Evolutionary conservation across 1,140 invertebrate genomes (phyloP).

Genomic region (Leptoteleia sp.): DNA sequence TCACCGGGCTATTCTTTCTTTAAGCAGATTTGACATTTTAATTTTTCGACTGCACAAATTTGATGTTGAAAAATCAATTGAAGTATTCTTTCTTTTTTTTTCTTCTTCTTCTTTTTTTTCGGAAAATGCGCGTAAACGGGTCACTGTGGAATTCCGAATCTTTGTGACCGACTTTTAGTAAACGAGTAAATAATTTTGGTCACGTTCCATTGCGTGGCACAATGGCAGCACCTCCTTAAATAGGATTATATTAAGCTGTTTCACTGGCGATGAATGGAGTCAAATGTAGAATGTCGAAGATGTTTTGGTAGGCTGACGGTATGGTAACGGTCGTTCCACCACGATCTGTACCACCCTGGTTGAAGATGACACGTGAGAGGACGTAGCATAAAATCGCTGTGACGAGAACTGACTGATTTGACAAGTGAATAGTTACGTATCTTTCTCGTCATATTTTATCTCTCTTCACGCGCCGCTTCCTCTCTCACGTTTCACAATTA

Average conservation of each 20-base stretch:
- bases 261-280: slow-evolving; percentile 78
- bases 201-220: slow-evolving; percentile 75
- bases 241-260: slow-evolving; percentile 82
- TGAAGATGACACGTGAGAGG: slow-evolving; percentile 67
- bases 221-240: slow-evolving; percentile 76
- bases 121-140: slow-evolving; percentile 30
- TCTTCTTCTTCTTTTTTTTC: too few relatives aligned
- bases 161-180: slow-evolving; percentile 74
- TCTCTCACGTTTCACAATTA: slow-evolving; percentile 57
- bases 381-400: slow-evolving; percentile 66
- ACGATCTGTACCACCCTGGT: slow-evolving; percentile 62
- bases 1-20: slow-evolving; percentile 7
- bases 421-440: too few relatives aligned
- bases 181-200: slow-evolving; percentile 82
- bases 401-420: too few relatives aligned
- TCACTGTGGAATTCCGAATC: slow-evolving; percentile 42
- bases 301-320: slow-evolving; percentile 80
- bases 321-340: slow-evolving; percentile 64
- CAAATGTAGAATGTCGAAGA: slow-evolving; percentile 78
- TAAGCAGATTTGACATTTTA: slow-evolving; percentile 27
- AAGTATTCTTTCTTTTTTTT: too few relatives aligned
- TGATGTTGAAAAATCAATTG: slow-evolving; percentile 44
- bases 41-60: slow-evolving; percentile 49
- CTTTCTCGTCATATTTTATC: too few relatives aligned
- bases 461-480: too few relatives aligned